Evolutionary conservation across 1,140 invertebrate species (phyloP).

Genomic region (Atopsyche davidsoni): DNA sequence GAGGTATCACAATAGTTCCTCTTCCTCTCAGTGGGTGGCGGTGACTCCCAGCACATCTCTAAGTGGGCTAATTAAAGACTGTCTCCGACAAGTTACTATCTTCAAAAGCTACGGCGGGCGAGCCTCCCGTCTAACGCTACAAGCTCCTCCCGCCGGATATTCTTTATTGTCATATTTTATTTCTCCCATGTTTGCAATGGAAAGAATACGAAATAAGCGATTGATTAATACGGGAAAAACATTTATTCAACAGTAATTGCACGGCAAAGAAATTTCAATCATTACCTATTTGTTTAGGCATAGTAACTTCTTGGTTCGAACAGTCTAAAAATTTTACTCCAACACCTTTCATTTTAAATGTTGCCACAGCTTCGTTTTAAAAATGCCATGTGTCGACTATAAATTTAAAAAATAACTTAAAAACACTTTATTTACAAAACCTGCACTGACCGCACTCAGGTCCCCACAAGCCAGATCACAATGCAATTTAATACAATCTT

Average conservation of each 20-base stretch:
- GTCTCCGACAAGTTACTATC: neutral
- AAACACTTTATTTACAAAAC: conserved; percentile 24
- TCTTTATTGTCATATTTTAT: neutral
- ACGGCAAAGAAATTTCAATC: too few species aligned
- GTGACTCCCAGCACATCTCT: neutral
- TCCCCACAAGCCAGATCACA: conserved; percentile 23
- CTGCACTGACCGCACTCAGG: conserved; percentile 11
- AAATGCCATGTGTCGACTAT: conserved; percentile 3
- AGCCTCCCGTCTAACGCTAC: neutral
- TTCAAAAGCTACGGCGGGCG: neutral
- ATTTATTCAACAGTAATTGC: too few species aligned
- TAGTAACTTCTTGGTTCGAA: neutral
- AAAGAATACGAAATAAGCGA: too few species aligned
- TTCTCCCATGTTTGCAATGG: too few species aligned
- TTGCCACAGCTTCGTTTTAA: neutral
- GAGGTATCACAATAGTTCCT: too few species aligned
- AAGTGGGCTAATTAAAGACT: neutral
- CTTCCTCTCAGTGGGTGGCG: neutral
- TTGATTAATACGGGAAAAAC: too few species aligned
- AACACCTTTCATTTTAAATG: neutral
- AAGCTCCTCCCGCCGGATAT: neutral
- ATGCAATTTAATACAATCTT: conserved; percentile 21
- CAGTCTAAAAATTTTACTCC: neutral
- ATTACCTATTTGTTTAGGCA: too few species aligned
- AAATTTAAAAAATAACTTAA: conserved; percentile 19